Base-by-base conservation (phyloP, 2,113 vertebrate genomes). In the Arizona elegans region DNA sequence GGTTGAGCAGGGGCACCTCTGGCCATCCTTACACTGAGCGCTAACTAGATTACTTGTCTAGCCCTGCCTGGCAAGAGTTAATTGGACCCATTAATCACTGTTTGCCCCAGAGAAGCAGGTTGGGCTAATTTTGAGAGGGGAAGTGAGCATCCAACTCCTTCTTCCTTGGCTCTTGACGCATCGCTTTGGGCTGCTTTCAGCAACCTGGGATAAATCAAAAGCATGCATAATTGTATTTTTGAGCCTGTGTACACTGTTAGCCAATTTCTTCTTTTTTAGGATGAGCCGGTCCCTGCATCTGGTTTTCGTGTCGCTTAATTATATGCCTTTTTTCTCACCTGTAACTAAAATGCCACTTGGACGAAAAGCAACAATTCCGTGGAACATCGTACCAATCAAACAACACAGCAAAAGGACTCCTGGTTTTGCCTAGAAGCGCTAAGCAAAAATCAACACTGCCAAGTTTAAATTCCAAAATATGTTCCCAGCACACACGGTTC, bases 1-100 rank as follows among this genome's bases (percentile, higher is more conserved):
- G 15, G 47, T 52, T 55, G 59, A 70, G 11, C n/a, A 9, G 7
- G 12, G 12, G 5, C 86, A 38, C 47, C 91, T 7, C 59, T 17
- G 50, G 91, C 86, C 26, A 54, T 26, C 38, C 33, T 23, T 53
- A 10, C 29, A 3, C 12, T 9, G 23, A 38, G n/a, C 24, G 38
- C 87, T 88, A 88, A 92, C 86, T 54, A 38, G 50, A 75, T 56
- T 47, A 47, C 50, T 21, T 75, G 43, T 23, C n/a, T 9, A 29
- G 23, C 5, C 23, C 12, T 92, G 54, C 91, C 87, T 92, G 59
- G 86, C 50, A 92, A 92, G 86, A 88, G 86, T 75, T 88, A 55
- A 88, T 75, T 65, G 59, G 23, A 29, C 53, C 52, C 52, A 75
- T 92, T 88, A 55, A 54, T 92, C 91, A 88, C 19, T 10, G 2